phyloP scores from a whole-genome alignment of 2,888 invertebrate genomes.

The Conops quadrifasciatus region DNA sequence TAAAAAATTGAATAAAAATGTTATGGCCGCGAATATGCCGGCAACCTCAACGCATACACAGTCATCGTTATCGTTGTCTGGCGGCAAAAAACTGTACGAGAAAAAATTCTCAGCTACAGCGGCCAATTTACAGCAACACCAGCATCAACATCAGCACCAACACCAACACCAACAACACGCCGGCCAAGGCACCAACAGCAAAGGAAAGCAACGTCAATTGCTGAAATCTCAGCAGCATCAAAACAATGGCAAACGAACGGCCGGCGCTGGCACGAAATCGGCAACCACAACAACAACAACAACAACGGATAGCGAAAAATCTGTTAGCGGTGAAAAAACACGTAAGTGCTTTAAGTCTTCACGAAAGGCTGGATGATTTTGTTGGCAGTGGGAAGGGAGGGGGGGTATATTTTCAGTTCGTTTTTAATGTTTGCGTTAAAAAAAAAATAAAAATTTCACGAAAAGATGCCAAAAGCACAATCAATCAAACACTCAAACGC shows the following conservation, averaged over 20 bases:
- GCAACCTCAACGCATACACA: constrained; percentile 26
- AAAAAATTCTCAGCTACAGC: constrained; percentile 45
- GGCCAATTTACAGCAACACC: constrained; percentile 44
- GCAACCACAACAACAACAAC: constrained; percentile 44
- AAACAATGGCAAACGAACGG: constrained; percentile 55
- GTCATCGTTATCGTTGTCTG: constrained; percentile 2
- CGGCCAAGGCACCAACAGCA: constrained; percentile 44
- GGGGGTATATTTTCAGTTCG: no score
- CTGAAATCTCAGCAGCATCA: constrained; percentile 56
- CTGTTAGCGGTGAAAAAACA: constrained; percentile 44
- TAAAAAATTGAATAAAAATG: constrained; percentile 56
- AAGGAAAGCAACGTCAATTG: constrained; percentile 55
- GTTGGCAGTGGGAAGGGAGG: no score
- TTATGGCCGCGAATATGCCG: constrained; percentile 35
- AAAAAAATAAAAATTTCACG: no score
- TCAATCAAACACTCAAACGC: no score
- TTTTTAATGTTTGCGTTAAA: no score
- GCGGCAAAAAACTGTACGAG: constrained; percentile 42
- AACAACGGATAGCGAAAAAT: constrained; percentile 37
- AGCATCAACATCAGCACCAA: constrained; percentile 45
- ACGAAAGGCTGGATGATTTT: background rate
- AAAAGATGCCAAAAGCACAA: no score
- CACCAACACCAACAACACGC: constrained; percentile 48
- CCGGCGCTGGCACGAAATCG: constrained; percentile 47
- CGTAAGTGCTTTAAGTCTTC: constrained; percentile 44